These are phyloP conservation scores for Phocides pigmalion DNA, from an alignment of 1,140 invertebrate genomes.

Conservation along the genomic window DNA sequence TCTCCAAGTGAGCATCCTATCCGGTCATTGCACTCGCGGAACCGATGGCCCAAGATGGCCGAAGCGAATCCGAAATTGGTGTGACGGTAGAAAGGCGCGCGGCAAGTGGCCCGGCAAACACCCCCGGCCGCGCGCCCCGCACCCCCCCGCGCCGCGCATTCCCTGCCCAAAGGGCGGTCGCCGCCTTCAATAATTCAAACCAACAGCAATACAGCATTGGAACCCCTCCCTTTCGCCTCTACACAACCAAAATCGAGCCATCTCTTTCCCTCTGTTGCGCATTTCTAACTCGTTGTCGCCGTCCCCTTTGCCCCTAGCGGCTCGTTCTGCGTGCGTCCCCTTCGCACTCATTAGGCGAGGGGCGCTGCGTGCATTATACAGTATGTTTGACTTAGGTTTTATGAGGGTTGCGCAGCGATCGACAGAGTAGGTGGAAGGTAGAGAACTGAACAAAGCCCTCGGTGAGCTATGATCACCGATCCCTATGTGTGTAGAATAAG, in stretches of 20 bases:
- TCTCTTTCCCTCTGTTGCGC: conserved; percentile 64
- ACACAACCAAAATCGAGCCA: conserved; percentile 41
- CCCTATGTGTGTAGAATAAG: neutral
- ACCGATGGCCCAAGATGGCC: conserved; percentile 55
- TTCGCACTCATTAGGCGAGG: conserved; percentile 63
- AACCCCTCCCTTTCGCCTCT: conserved; percentile 45
- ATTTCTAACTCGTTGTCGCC: conserved; percentile 48
- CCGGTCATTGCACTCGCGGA: conserved; percentile 52
- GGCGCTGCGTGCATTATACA: conserved; percentile 66
- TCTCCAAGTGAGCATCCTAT: conserved; percentile 53
- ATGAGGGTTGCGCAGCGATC: conserved; percentile 66
- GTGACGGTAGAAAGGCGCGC: conserved; percentile 67
- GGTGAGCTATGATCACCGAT: neutral
- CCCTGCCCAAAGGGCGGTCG: conserved; percentile 72
- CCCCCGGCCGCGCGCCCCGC: conserved; percentile 30
- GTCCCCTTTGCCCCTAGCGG: conserved; percentile 35
- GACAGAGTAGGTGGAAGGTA: conserved; percentile 49
- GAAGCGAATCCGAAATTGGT: conserved; percentile 61
- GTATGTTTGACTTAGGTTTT: conserved; percentile 71
- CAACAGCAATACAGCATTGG: conserved; percentile 45
- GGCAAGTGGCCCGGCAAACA: conserved; percentile 61
- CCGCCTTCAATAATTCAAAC: conserved; percentile 69
- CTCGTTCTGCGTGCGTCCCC: conserved; percentile 29
- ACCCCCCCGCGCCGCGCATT: conserved; percentile 43
- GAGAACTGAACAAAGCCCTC: conserved; percentile 35